These are phyloP conservation scores for Pristionchus japonicus DNA, from an alignment of 2,888 invertebrate species.

Conservation along the genomic window DNA sequence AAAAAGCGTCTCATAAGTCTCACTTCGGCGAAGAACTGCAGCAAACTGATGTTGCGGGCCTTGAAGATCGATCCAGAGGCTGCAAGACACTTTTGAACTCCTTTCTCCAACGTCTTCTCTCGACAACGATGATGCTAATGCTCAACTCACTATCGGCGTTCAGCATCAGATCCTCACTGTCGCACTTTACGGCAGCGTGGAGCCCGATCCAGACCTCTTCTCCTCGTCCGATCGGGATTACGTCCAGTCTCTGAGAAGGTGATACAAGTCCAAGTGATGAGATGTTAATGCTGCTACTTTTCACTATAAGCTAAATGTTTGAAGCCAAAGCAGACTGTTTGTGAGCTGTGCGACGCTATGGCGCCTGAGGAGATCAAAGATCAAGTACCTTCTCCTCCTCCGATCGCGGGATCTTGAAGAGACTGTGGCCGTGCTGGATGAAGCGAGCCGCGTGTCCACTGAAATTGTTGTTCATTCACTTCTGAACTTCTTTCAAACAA, in stretches of 20 bases:
- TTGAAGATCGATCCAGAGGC: neutral
- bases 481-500: too few species aligned
- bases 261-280: too few species aligned
- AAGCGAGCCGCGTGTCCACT: neutral
- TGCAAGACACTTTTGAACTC: too few species aligned
- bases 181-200: constrained; percentile 15
- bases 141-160: constrained; percentile 9
- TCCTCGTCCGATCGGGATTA: neutral
- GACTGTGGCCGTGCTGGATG: neutral
- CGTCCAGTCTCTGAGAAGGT: neutral
- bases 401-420: neutral
- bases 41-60: neutral
- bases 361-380: neutral
- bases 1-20: too few species aligned
- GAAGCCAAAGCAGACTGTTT: too few species aligned
- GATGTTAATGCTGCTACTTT: too few species aligned
- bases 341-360: too few species aligned
- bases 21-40: constrained; percentile 15
- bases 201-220: constrained; percentile 21
- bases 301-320: too few species aligned
- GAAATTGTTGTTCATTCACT: neutral
- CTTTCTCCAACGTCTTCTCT: too few species aligned
- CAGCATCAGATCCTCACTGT: neutral
- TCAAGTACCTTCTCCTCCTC: neutral
- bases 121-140: too few species aligned